A percentile compares a stretch with the other conserved stretches of the same genome.
These are phyloP conservation scores for Drosophila varians DNA, from an alignment of 1,140 invertebrate genomes.

Conservation along the genomic window DNA sequence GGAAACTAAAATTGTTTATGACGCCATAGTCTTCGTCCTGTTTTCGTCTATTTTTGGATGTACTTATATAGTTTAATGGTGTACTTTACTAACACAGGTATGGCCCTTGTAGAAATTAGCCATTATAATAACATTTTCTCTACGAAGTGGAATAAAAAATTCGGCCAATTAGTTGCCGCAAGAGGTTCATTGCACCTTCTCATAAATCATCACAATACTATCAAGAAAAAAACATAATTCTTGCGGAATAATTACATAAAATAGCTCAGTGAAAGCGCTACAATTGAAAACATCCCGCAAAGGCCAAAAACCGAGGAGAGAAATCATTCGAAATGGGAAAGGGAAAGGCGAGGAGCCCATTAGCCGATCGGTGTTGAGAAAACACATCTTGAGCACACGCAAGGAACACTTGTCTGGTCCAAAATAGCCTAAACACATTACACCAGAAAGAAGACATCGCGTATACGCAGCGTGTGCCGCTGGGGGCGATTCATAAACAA, in stretches of 20 bases:
- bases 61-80: neutral
- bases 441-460: constrained; percentile 57
- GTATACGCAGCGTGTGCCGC: constrained; percentile 62
- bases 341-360: constrained; percentile 31
- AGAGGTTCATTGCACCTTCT: constrained; percentile 42
- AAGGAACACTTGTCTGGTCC: constrained; percentile 12
- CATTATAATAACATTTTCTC: too few relatives aligned
- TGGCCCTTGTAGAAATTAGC: neutral
- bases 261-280: constrained; percentile 44
- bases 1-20: neutral
- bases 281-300: constrained; percentile 49
- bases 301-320: neutral
- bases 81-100: neutral
- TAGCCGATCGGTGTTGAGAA: constrained; percentile 61
- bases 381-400: constrained; percentile 62
- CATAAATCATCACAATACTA: constrained; percentile 46
- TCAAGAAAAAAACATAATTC: constrained; percentile 38
- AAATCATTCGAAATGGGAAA: neutral
- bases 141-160: too few relatives aligned
- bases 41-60: neutral
- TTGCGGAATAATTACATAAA: constrained; percentile 66
- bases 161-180: neutral
- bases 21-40: neutral
- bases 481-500: constrained; percentile 49
- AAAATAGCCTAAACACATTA: constrained; percentile 47